phyloP scores from a whole-genome alignment of 2,113 vertebrate genomes.

The Carollia perspicillata region DNA sequence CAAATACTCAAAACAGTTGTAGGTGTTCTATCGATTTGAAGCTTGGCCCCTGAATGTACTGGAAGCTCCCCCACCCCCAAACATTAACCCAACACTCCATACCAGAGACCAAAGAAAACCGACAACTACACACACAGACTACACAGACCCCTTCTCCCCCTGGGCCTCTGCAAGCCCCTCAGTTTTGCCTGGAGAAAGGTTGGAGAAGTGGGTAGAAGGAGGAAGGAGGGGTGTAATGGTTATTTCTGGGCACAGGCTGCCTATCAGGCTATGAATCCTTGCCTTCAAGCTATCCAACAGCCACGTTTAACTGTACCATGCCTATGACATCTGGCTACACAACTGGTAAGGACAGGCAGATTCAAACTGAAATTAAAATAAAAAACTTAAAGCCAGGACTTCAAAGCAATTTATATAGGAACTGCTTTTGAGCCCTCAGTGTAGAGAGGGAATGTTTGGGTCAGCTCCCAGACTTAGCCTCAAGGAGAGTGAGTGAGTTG shows the following conservation, averaged over 20 bases:
- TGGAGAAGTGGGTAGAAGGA: not conserved
- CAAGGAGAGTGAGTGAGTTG: not conserved
- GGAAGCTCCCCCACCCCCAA: not conserved
- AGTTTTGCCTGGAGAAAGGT: not conserved
- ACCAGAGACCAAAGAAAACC: not conserved
- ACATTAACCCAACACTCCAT: not conserved
- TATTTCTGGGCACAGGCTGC: not conserved
- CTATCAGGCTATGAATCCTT: not conserved
- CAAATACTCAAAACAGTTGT: not conserved
- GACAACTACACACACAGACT: not conserved
- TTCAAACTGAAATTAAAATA: not conserved
- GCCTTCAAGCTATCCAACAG: not conserved
- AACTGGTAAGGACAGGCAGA: conserved; percentile 5
- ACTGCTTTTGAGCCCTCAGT: not conserved
- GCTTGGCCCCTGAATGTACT: not conserved
- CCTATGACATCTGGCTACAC: not conserved
- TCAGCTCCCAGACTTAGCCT: not conserved
- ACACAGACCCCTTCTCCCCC: not conserved
- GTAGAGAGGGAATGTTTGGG: not conserved
- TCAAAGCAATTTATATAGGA: not conserved
- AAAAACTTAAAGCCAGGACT: not conserved
- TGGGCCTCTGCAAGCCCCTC: not conserved
- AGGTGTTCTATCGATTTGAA: not conserved
- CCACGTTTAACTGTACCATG: not conserved
- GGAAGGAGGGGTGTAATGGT: not conserved